phyloP scores from a whole-genome alignment of 2,113 vertebrate genomes.

The Mastomys coucha region DNA sequence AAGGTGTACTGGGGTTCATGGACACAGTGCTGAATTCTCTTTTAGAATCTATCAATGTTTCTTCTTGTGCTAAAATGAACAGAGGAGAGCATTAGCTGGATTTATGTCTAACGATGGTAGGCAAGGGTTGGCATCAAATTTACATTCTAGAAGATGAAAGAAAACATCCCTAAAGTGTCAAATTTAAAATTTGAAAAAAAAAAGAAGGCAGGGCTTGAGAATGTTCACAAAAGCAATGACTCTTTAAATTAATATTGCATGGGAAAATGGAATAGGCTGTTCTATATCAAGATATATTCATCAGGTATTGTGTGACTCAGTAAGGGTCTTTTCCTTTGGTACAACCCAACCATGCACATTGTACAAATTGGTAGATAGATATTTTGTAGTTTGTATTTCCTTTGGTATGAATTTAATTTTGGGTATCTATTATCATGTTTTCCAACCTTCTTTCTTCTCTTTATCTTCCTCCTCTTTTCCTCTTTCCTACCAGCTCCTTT shows the following conservation, averaged over 20 bases:
- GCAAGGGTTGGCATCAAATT: neutral
- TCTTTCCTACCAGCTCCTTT: too few relatives aligned
- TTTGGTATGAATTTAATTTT: neutral
- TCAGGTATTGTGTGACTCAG: neutral
- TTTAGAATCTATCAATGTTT: neutral
- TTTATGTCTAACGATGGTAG: neutral
- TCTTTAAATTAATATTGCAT: neutral
- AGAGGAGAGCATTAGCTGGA: neutral
- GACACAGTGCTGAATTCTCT: neutral
- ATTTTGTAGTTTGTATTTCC: slow-evolving; percentile 24
- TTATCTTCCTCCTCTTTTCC: neutral
- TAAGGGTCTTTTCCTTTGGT: neutral
- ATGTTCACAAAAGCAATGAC: neutral
- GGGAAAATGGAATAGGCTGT: neutral
- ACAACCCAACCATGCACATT: neutral
- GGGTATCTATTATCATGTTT: neutral
- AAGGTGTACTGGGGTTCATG: neutral
- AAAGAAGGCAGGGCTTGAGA: neutral
- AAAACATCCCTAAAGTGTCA: neutral
- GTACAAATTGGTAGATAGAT: neutral
- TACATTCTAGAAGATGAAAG: neutral
- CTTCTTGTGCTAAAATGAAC: neutral
- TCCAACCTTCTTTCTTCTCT: neutral
- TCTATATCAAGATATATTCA: neutral
- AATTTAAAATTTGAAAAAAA: neutral